Percentiles rank a stretch among this genome's conserved stretches.
Evolutionary conservation across 2,888 invertebrate genomes (phyloP).

Genomic region (Acrobasis suavella): DNA sequence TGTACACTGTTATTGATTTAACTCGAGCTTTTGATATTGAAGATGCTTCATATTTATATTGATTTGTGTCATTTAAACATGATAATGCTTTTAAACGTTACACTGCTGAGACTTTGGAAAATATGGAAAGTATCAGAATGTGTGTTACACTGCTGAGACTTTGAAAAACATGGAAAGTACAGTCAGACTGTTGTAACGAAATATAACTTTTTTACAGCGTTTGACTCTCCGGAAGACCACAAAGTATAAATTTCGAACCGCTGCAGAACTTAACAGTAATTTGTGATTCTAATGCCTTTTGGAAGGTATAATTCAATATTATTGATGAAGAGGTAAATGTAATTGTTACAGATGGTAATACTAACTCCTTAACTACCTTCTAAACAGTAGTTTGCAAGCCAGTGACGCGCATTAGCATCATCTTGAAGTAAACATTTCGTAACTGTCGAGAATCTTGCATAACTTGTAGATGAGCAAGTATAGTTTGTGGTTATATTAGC

Average conservation of each 20-base stretch:
- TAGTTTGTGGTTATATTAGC: background rate
- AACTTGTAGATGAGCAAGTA: background rate
- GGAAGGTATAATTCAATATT: conserved; percentile 14
- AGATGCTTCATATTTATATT: background rate
- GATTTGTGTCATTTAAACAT: background rate
- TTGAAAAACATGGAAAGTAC: background rate
- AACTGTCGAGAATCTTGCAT: background rate
- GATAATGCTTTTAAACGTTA: background rate
- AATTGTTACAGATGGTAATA: conserved; percentile 7
- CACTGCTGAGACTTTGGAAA: background rate
- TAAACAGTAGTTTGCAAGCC: conserved; percentile 3
- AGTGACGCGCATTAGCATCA: conserved; percentile 13
- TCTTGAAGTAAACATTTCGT: conserved; percentile 17
- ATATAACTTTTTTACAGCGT: background rate
- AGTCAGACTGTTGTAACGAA: background rate
- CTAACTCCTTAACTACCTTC: conserved; percentile 10
- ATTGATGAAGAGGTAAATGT: conserved; percentile 1
- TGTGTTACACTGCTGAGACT: background rate
- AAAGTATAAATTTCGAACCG: background rate
- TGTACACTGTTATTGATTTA: background rate
- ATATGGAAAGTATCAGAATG: background rate
- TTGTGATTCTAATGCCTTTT: conserved; percentile 3
- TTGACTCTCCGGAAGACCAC: background rate
- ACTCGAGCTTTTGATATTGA: background rate
- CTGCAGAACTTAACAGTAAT: background rate